Percentiles rank a stretch among this genome's conserved stretches.
Evolutionary conservation across 2,797 vertebrate genomes (phyloP).

Genomic region (Bovichtus variegatus): DNA sequence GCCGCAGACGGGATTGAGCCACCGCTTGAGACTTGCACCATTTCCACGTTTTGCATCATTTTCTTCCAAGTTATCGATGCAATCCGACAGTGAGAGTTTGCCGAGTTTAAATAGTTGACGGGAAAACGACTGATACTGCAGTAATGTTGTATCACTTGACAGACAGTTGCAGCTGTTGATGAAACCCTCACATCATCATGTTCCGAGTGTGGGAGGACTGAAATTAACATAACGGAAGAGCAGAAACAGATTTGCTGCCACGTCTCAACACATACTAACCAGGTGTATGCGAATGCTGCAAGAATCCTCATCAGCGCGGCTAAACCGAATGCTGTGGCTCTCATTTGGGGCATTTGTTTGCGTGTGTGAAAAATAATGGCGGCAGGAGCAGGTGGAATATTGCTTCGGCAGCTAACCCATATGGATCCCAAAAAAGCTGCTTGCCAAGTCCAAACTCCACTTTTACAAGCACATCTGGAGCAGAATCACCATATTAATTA

Average conservation of each 20-base stretch:
- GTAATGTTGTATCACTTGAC: slow-evolving; percentile 56
- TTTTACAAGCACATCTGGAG: slow-evolving; percentile 83
- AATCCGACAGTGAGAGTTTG: slow-evolving; percentile 54
- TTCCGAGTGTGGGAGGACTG: slow-evolving; percentile 68
- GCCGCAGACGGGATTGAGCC: slow-evolving; percentile 36
- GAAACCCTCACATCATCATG: slow-evolving; percentile 75
- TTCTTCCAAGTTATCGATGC: slow-evolving; percentile 40
- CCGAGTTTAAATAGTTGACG: slow-evolving; percentile 54
- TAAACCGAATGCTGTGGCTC: slow-evolving; percentile 65
- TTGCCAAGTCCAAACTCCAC: slow-evolving; percentile 77
- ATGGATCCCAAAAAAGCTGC: slow-evolving; percentile 65
- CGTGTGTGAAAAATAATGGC: slow-evolving; percentile 70
- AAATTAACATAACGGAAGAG: slow-evolving; percentile 69
- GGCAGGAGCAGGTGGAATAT: slow-evolving; percentile 80
- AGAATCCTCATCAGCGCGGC: slow-evolving; percentile 38
- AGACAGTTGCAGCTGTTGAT: slow-evolving; percentile 78
- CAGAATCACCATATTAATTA: slow-evolving; percentile 81
- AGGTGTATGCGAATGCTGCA: slow-evolving; percentile 68
- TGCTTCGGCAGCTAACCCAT: slow-evolving; percentile 72
- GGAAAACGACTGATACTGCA: slow-evolving; percentile 60
- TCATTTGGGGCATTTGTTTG: slow-evolving; percentile 79
- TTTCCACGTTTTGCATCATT: slow-evolving; percentile 77
- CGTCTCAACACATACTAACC: slow-evolving; percentile 64
- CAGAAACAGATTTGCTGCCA: slow-evolving; percentile 40
- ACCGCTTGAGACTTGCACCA: slow-evolving; percentile 14